Conservation (phyloP, 1,140 invertebrate genomes). For the Agrilus planipennis region DNA sequence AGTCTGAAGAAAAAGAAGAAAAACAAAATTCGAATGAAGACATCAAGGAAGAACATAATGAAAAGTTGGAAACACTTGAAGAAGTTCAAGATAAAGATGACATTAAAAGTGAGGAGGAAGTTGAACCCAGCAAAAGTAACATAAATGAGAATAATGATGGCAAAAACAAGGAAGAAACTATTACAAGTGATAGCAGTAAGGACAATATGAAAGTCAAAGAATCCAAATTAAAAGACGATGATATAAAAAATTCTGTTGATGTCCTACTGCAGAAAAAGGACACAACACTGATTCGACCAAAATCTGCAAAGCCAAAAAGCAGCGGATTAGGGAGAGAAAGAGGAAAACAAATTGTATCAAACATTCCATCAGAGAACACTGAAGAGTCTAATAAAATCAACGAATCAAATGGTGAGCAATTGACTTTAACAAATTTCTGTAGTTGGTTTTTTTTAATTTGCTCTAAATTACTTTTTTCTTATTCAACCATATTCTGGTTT, state of each 20-base stretch:
- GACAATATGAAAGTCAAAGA: neutral
- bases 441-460: no score
- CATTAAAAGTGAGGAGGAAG: constrained; percentile 6
- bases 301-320: constrained; percentile 14
- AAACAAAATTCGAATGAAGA: no score
- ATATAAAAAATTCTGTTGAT: neutral
- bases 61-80: neutral
- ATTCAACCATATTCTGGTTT: no score
- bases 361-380: neutral
- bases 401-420: no score
- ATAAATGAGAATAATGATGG: no score
- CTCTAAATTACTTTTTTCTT: no score
- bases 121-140: no score
- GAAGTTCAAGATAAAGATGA: constrained; percentile 2
- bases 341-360: neutral
- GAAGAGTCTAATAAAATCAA: neutral
- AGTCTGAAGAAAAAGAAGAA: no score
- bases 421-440: no score
- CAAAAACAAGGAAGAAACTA: no score
- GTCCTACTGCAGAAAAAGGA: neutral
- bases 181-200: no score
- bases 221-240: neutral
- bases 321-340: neutral
- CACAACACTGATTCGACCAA: constrained; percentile 4
- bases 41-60: neutral